Conservation (phyloP, 1,140 invertebrate species). For the Conus betulinus region DNA sequence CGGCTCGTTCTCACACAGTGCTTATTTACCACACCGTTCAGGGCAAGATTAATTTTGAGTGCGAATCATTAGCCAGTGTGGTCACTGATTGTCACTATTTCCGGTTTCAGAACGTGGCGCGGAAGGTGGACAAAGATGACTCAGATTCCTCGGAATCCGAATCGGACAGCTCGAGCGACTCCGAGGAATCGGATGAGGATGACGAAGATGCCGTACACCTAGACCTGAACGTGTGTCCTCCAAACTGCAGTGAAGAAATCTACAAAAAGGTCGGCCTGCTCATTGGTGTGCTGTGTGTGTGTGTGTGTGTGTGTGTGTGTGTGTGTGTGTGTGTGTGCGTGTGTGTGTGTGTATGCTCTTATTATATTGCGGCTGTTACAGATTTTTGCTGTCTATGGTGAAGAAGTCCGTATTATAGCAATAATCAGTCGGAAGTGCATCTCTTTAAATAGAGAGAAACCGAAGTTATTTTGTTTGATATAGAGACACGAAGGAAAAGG, state of each 20-base stretch:
- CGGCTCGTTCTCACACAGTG: too few species aligned
- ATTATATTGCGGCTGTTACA: neutral
- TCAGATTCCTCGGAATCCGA: conserved; percentile 14
- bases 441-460: too few species aligned
- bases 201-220: neutral
- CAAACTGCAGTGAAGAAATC: neutral
- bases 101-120: neutral
- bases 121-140: neutral
- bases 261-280: neutral
- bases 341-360: neutral
- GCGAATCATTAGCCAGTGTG: too few species aligned
- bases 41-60: too few species aligned
- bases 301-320: neutral
- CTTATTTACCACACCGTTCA: too few species aligned
- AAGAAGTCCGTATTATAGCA: too few species aligned
- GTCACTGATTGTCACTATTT: neutral
- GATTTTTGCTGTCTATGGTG: too few species aligned
- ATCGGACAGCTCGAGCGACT: neutral
- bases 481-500: too few species aligned
- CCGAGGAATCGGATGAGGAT: neutral
- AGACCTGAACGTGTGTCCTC: conserved; percentile 15
- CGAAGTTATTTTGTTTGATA: too few species aligned
- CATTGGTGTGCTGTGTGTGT: neutral
- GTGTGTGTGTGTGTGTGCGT: neutral
- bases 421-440: too few species aligned